Evolutionary conservation across 2,113 vertebrate genomes (phyloP).

Genomic region (Rhinolophus ferrumequinum): DNA sequence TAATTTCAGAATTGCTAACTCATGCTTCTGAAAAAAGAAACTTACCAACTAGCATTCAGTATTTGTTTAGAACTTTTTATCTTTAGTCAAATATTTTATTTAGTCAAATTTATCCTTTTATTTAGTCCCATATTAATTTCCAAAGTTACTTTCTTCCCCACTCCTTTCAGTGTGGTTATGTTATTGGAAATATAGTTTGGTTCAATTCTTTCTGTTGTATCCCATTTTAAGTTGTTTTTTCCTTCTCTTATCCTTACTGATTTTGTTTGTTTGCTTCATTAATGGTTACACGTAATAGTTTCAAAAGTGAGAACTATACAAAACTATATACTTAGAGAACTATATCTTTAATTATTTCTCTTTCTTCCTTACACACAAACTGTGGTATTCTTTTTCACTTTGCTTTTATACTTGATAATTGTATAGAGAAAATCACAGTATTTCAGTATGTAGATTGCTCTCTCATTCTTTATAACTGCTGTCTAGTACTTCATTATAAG

Average conservation of each 20-base stretch:
- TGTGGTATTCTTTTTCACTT: neutral
- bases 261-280: neutral
- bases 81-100: neutral
- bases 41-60: neutral
- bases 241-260: neutral
- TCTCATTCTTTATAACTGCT: slow-evolving; percentile 6
- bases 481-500: neutral
- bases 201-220: neutral
- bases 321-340: neutral
- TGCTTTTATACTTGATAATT: neutral
- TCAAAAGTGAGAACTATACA: neutral
- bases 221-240: neutral
- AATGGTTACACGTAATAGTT: neutral
- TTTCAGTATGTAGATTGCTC: neutral
- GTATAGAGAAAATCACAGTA: neutral
- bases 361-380: neutral
- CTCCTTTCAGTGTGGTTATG: neutral
- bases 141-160: neutral
- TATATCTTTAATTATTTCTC: neutral
- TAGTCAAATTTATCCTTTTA: neutral
- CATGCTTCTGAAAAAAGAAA: neutral
- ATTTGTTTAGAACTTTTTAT: neutral
- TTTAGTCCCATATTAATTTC: neutral
- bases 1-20: neutral
- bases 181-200: neutral